phyloP scores from a whole-genome alignment of 2,113 vertebrate species.

The Haplochromis vanheusdeni region DNA sequence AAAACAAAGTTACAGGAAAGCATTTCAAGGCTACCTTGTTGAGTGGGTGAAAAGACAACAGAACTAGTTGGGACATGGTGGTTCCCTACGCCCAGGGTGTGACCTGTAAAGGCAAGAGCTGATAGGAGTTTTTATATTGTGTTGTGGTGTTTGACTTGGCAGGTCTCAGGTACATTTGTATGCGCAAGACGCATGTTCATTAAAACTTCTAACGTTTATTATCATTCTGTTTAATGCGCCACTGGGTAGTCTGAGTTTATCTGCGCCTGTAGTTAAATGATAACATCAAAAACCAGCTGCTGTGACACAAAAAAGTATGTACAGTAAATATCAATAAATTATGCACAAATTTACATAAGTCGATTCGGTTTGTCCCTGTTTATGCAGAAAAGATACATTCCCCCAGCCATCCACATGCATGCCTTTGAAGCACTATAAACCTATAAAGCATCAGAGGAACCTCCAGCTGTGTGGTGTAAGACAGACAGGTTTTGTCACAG shows the following conservation, averaged over 20 bases:
- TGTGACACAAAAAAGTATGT: background rate
- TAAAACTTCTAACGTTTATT: background rate
- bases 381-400: background rate
- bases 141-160: constrained; percentile 54
- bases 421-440: constrained; percentile 34
- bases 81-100: constrained; percentile 56
- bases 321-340: background rate
- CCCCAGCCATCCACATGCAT: constrained; percentile 21
- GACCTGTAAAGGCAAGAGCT: constrained; percentile 28
- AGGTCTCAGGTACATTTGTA: background rate
- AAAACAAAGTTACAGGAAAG: background rate
- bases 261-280: background rate
- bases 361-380: background rate
- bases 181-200: background rate
- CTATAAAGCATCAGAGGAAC: constrained; percentile 21
- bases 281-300: background rate
- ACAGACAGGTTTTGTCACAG: constrained; percentile 62
- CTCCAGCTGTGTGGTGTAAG: constrained; percentile 45
- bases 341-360: background rate
- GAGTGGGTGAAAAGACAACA: constrained; percentile 47
- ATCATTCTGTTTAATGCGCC: background rate
- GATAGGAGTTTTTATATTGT: constrained; percentile 40
- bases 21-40: constrained; percentile 17
- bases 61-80: constrained; percentile 60
- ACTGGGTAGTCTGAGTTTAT: constrained; percentile 1